These are phyloP conservation scores for Lycaon pictus DNA, from an alignment of 2,113 vertebrate species.

Conservation along the genomic window DNA sequence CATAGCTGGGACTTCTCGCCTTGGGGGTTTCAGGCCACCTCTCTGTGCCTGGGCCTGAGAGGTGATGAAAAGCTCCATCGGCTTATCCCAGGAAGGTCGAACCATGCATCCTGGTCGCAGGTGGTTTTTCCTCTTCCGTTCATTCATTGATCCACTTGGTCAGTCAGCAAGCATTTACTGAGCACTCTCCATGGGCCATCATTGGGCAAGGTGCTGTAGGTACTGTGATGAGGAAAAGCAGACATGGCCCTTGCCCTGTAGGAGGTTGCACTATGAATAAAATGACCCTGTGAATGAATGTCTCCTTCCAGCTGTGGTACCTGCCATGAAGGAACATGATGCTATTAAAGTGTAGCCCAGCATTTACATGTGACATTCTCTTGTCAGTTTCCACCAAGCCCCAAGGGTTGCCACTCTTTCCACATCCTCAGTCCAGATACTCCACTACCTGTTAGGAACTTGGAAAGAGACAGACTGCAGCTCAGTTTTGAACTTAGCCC, in stretches of 20 bases:
- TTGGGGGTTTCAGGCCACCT: not conserved
- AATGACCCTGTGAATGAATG: too few relatives aligned
- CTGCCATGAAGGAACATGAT: not conserved
- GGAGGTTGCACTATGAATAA: not conserved
- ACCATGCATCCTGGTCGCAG: not conserved
- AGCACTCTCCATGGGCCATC: not conserved
- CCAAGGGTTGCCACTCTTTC: not conserved
- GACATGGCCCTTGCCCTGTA: rapidly evolving
- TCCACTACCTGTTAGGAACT: not conserved
- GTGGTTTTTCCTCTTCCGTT: not conserved
- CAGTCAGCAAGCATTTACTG: not conserved
- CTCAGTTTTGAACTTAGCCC: not conserved
- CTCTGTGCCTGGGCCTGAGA: not conserved
- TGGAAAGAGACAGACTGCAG: not conserved
- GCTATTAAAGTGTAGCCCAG: not conserved
- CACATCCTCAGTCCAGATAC: not conserved
- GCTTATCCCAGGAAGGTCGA: not conserved
- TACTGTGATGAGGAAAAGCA: not conserved
- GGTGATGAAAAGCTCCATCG: not conserved
- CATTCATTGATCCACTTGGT: not conserved
- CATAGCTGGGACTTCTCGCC: not conserved
- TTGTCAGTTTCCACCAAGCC: not conserved
- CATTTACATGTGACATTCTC: not conserved
- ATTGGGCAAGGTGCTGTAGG: not conserved
- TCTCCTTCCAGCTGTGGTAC: not conserved